Conservation (phyloP, 1,140 invertebrate genomes). For the Polyergus mexicanus region DNA sequence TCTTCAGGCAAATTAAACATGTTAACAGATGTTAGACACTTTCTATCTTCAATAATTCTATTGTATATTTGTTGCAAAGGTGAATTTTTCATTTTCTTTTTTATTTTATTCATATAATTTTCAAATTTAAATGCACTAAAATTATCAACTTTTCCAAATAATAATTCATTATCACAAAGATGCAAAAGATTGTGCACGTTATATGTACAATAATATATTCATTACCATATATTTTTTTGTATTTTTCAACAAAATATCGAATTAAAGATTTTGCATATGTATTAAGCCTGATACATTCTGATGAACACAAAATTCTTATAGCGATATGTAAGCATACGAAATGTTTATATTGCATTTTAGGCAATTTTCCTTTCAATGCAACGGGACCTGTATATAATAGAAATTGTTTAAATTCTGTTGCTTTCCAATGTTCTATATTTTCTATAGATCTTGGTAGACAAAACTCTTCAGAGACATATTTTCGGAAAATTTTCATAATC, state of each 20-base stretch:
- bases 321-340: constrained; percentile 7
- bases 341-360: constrained; percentile 23
- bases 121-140: background rate
- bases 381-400: background rate
- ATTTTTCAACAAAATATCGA: background rate
- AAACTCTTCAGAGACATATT: background rate
- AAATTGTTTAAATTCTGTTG: constrained; percentile 29
- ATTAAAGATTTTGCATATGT: constrained; percentile 10
- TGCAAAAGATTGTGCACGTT: background rate
- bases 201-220: constrained; percentile 13
- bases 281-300: background rate
- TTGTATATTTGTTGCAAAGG: constrained; percentile 14
- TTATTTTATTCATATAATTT: constrained; percentile 16
- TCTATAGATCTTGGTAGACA: background rate
- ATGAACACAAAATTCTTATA: constrained; percentile 18
- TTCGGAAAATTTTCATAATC: background rate
- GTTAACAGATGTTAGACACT: background rate
- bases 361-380: background rate
- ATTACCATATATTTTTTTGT: background rate
- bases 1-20: too few relatives aligned
- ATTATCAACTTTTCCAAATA: background rate
- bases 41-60: constrained; percentile 4
- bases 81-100: background rate
- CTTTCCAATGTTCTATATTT: background rate
- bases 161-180: constrained; percentile 11